Base-by-base conservation (phyloP, 23 tunicate genomes). In the Halocynthia roretzi region DNA sequence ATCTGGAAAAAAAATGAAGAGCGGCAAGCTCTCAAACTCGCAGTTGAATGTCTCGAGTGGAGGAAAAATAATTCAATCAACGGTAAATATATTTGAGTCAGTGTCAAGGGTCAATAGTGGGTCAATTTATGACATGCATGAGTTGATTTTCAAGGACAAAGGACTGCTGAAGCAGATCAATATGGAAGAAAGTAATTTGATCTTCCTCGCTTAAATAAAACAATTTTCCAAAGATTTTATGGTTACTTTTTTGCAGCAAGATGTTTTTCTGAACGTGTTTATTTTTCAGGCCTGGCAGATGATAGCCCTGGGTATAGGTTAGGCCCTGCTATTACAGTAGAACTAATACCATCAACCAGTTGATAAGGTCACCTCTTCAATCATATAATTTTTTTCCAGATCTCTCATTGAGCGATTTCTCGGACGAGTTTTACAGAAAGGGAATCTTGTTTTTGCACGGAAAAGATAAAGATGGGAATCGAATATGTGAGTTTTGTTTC, bases 11-110 rank as follows among this genome's bases (percentile, higher is more conserved):
- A 71, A 4, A 50, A 50, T 71, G 48, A 71, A 9, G 50, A 44
- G 19, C 0, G 1, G 10, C 54, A 50, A 17, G 23, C 76, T 22
- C 22, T 21, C 76, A 50, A 71, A 71, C 56, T 71, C 14, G 76
- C 76, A 15, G 58, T 22, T 50, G 55, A 50, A 44, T 20, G 48
- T 50, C 48, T 71, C 10, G 76, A 71, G 50, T 71, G 76, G 76
- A 50, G 76, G 56, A 71, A 71, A 15, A 71, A 71, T 53, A 71
- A 71, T 71, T 17, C 23, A 17, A 49, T 71, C 56, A 71, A 21
- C 11, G 76, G 76, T 71, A 15, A 52, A 54, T 40, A 58, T 14
- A 58, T 58, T 58, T 58, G 2, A 14, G 15, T 58, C 17, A 14
- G 63, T 58, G 17, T 58, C 17, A 58, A 14, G 63, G 17, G 15